These are phyloP conservation scores for Ectropis crepuscularia DNA, from an alignment of 2,888 invertebrate genomes.

Conservation along the genomic window DNA sequence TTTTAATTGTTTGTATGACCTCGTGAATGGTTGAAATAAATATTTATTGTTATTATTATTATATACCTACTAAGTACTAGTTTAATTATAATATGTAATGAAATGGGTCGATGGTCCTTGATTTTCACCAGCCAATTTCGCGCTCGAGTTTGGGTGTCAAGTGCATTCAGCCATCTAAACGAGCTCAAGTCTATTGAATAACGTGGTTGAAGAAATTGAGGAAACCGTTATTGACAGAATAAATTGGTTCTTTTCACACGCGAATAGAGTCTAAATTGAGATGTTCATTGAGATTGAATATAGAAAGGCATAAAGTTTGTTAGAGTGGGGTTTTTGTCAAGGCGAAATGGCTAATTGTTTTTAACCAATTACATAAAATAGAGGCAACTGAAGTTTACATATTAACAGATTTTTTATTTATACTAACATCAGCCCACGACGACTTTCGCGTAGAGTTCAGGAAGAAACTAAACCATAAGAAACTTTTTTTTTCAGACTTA, in stretches of 20 bases:
- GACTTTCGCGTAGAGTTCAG: too few species aligned
- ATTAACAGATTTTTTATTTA: too few species aligned
- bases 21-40: too few species aligned
- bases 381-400: background rate
- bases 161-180: background rate
- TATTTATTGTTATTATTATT: too few species aligned
- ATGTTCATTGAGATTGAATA: slow-evolving; percentile 3
- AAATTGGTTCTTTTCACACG: slow-evolving; percentile 38
- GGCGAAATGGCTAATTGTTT: background rate
- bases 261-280: slow-evolving; percentile 5
- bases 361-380: background rate
- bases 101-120: too few species aligned
- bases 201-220: slow-evolving; percentile 18
- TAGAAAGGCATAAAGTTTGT: background rate
- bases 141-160: background rate
- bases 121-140: background rate
- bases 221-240: slow-evolving; percentile 35
- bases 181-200: slow-evolving; percentile 8
- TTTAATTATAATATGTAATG: too few species aligned
- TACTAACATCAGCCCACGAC: too few species aligned
- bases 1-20: too few species aligned
- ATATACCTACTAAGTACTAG: too few species aligned
- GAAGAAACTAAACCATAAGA: too few species aligned
- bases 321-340: background rate
- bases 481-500: too few species aligned